Percentiles rank a stretch among this genome's conserved stretches.
Conservation (phyloP, 2,888 invertebrate species). For the Cylloceria caligata region DNA sequence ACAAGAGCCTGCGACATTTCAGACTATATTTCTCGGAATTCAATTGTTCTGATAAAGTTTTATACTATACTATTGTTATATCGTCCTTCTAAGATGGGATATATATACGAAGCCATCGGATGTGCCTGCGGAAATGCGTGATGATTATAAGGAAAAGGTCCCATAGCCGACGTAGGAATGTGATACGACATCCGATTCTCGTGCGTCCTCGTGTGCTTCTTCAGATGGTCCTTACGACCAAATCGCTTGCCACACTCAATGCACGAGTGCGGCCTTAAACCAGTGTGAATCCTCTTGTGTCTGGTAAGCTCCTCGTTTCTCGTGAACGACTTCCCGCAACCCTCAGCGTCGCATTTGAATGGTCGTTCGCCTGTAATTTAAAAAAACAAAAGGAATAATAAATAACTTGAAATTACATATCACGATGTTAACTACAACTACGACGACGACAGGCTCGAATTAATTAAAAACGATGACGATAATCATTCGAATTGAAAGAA, state of each 20-base stretch:
- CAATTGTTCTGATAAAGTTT: no score
- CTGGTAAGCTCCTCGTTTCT: conserved; percentile 96
- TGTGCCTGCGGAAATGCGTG: conserved; percentile 63
- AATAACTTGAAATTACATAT: conserved; percentile 8
- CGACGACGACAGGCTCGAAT: no score
- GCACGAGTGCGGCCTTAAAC: conserved; percentile 94
- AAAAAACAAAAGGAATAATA: conserved; percentile 39
- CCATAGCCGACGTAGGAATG: conserved; percentile 71
- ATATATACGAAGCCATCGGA: conserved; percentile 70
- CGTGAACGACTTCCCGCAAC: conserved; percentile 95
- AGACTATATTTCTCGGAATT: background rate
- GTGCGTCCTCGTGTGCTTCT: conserved; percentile 96
- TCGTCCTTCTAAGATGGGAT: conserved; percentile 59
- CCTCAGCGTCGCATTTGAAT: conserved; percentile 93
- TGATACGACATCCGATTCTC: conserved; percentile 76
- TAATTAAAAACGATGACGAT: no score
- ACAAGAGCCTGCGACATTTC: background rate
- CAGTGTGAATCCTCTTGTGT: conserved; percentile 96
- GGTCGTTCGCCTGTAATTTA: conserved; percentile 91
- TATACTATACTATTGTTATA: background rate
- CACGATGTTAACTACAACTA: conserved; percentile 8
- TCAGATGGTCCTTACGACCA: conserved; percentile 96
- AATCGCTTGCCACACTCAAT: conserved; percentile 96
- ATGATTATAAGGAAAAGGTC: conserved; percentile 70
- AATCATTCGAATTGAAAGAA: no score